Evolutionary conservation across 2,888 invertebrate species (phyloP).

Genomic region (Synanthedon vespiformis): DNA sequence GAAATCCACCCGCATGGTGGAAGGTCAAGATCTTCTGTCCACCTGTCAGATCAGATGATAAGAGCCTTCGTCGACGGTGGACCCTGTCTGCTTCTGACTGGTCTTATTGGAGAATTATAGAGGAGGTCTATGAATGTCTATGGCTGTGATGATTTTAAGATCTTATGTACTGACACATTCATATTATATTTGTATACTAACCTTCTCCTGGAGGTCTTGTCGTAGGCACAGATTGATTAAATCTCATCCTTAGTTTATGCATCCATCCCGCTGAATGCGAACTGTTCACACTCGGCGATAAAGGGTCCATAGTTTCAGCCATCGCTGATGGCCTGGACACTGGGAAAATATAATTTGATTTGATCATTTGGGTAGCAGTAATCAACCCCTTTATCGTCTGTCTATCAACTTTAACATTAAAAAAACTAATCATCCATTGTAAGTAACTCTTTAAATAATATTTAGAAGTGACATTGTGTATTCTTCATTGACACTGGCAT

Average conservation of each 20-base stretch:
- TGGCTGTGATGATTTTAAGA: constrained; percentile 1
- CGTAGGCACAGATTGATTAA: constrained; percentile 24
- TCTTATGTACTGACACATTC: constrained; percentile 1
- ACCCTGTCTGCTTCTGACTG: no score
- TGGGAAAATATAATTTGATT: constrained; percentile 11
- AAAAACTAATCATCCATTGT: no score
- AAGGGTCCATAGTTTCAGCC: constrained; percentile 52
- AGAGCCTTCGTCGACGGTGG: constrained; percentile 1
- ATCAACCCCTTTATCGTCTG: no score
- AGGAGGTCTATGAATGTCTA: constrained; percentile 6
- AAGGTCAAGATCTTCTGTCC: constrained; percentile 2
- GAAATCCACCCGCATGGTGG: no score
- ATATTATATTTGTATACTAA: constrained; percentile 11
- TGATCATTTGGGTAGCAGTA: no score
- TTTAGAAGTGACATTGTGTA: no score
- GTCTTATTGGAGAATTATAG: constrained; percentile 2
- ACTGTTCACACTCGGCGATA: constrained; percentile 42
- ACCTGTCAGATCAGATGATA: constrained; percentile 5
- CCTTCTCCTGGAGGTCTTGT: constrained; percentile 40
- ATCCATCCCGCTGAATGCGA: constrained; percentile 30
- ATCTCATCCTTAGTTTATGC: constrained; percentile 36
- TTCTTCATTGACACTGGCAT: no score
- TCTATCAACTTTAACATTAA: no score
- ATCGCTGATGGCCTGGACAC: constrained; percentile 39
- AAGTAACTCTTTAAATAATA: no score